Conservation (phyloP, 2,113 vertebrate genomes). For the Chloroceryle aenea region DNA sequence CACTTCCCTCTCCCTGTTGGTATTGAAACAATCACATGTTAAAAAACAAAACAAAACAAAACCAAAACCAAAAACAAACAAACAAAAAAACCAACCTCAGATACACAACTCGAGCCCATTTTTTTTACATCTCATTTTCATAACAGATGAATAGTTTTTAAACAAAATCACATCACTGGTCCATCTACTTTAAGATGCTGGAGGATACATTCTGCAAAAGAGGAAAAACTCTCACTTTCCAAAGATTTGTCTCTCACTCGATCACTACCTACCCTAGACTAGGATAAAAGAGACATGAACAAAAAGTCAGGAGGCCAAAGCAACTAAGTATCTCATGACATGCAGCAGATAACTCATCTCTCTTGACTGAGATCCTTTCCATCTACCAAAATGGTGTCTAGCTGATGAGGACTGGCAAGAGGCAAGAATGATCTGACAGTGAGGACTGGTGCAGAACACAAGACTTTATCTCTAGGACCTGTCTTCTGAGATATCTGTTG, state of each 20-base stretch:
- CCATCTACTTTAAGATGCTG: background rate
- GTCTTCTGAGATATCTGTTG: background rate
- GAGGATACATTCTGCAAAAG: background rate
- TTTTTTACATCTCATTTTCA: background rate
- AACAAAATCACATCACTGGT: background rate
- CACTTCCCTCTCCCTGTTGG: background rate
- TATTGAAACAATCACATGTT: background rate
- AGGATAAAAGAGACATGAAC: background rate
- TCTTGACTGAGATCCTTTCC: background rate
- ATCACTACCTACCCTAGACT: background rate
- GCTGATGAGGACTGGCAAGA: background rate
- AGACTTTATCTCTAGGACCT: background rate
- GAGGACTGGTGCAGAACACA: background rate
- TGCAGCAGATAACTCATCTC: background rate
- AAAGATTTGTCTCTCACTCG: background rate
- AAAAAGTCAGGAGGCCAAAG: background rate
- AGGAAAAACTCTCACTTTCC: background rate
- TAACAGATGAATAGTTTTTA: background rate
- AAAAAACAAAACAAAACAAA: background rate
- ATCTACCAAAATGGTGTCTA: background rate
- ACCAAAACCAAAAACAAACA: no score
- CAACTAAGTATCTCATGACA: background rate
- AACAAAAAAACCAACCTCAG: no score
- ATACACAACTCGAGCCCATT: background rate
- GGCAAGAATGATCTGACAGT: background rate